Percentiles rank a stretch among this genome's conserved stretches.
Conservation (phyloP, 2,113 vertebrate genomes). For the Etheostoma spectabile region DNA sequence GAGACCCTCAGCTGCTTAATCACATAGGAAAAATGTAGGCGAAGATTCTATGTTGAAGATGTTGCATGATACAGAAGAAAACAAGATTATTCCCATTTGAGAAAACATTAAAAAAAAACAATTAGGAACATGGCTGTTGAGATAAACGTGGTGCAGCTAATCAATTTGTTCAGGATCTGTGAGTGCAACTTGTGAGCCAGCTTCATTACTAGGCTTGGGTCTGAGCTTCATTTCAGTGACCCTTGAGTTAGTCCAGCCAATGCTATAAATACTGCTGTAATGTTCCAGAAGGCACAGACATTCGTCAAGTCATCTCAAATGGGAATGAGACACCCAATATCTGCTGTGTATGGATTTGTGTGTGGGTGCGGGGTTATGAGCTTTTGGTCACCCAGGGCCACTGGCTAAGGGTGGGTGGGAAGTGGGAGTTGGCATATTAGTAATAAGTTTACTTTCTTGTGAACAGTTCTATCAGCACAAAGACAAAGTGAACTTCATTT, state of each 20-base stretch:
- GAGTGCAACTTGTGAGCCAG: slow-evolving; percentile 35
- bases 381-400: slow-evolving; percentile 51
- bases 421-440: slow-evolving; percentile 47
- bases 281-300: slow-evolving; percentile 75
- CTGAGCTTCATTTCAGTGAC: slow-evolving; percentile 62
- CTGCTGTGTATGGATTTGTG: slow-evolving; percentile 75
- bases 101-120: slow-evolving; percentile 9
- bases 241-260: slow-evolving; percentile 70
- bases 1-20: not conserved
- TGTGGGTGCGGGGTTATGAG: slow-evolving; percentile 73
- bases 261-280: slow-evolving; percentile 80
- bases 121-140: not conserved
- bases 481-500: not conserved
- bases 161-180: slow-evolving; percentile 28
- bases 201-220: slow-evolving; percentile 48
- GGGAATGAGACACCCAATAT: slow-evolving; percentile 78
- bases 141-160: not conserved
- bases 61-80: not conserved
- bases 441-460: slow-evolving; percentile 48
- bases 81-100: not conserved
- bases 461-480: not conserved
- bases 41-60: not conserved
- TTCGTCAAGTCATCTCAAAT: slow-evolving; percentile 74
- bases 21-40: not conserved
- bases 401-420: slow-evolving; percentile 46